These are phyloP conservation scores for Liasis olivaceus DNA, from an alignment of 2,797 vertebrate genomes.

Conservation along the genomic window DNA sequence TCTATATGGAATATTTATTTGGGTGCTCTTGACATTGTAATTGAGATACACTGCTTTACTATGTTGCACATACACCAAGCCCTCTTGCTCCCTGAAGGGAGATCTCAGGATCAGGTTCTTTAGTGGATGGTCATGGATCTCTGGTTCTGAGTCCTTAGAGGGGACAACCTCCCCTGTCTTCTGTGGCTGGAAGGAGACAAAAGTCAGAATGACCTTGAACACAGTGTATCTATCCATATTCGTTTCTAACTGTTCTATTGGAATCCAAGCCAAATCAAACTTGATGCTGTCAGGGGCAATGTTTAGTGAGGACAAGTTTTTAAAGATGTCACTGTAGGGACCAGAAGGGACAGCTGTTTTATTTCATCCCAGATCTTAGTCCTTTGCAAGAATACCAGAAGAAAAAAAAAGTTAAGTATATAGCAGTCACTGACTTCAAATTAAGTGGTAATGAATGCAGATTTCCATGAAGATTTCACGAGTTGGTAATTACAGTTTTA, in stretches of 20 bases:
- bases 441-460: slow-evolving; percentile 71
- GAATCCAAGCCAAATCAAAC: slow-evolving; percentile 53
- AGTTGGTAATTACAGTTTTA: slow-evolving; percentile 80
- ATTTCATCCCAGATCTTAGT: slow-evolving; percentile 52
- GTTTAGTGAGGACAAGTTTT: slow-evolving; percentile 50
- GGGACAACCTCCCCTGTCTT: background rate
- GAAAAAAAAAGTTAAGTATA: slow-evolving; percentile 55
- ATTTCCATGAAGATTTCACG: slow-evolving; percentile 71
- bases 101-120: background rate
- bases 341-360: slow-evolving; percentile 48
- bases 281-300: slow-evolving; percentile 52
- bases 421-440: slow-evolving; percentile 67
- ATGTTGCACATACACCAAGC: too few species aligned
- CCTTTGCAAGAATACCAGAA: slow-evolving; percentile 36
- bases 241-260: slow-evolving; percentile 55
- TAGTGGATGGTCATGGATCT: background rate
- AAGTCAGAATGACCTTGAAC: slow-evolving; percentile 34
- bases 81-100: background rate
- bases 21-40: background rate
- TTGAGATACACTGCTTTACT: background rate
- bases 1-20: background rate
- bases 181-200: background rate
- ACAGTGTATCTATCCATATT: slow-evolving; percentile 56
- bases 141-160: background rate
- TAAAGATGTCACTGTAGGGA: slow-evolving; percentile 50